Conservation (phyloP, 2,888 invertebrate species). For the Xestobium rufovillosum region DNA sequence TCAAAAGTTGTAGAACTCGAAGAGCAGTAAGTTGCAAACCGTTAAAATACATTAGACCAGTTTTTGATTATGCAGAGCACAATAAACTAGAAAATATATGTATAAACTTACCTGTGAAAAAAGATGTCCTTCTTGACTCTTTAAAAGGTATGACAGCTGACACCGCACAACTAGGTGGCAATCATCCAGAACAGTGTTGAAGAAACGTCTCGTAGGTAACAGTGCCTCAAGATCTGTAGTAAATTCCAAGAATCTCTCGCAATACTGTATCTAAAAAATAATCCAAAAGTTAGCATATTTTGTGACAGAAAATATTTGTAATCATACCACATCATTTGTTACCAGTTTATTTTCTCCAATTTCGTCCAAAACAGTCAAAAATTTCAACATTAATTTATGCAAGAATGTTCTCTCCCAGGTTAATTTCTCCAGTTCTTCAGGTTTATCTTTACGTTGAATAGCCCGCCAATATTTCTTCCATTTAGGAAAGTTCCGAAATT, state of each 20-base stretch:
- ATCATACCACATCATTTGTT: constrained; percentile 50
- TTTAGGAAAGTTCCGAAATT: constrained; percentile 78
- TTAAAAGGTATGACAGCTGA: constrained; percentile 67
- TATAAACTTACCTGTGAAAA: constrained; percentile 88
- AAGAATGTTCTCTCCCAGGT: constrained; percentile 85
- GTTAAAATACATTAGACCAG: too few relatives aligned
- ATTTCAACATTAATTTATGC: constrained; percentile 78
- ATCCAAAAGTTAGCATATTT: constrained; percentile 4
- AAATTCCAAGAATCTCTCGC: constrained; percentile 92
- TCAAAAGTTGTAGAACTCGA: too few relatives aligned
- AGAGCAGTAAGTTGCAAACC: too few relatives aligned
- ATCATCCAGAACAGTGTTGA: constrained; percentile 93
- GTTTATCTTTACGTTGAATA: constrained; percentile 77
- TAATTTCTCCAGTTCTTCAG: constrained; percentile 58
- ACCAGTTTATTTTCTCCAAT: constrained; percentile 59
- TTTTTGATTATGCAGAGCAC: too few relatives aligned
- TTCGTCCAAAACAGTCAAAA: constrained; percentile 70
- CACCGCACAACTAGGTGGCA: constrained; percentile 88
- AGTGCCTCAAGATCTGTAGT: constrained; percentile 94
- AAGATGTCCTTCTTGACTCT: constrained; percentile 76
- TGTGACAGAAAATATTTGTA: neutral
- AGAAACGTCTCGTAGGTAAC: constrained; percentile 91
- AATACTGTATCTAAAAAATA: constrained; percentile 59
- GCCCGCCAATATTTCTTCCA: constrained; percentile 90
- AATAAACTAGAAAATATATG: too few relatives aligned